Conservation (phyloP, 2,888 invertebrate species). For the Rotaria socialis region DNA sequence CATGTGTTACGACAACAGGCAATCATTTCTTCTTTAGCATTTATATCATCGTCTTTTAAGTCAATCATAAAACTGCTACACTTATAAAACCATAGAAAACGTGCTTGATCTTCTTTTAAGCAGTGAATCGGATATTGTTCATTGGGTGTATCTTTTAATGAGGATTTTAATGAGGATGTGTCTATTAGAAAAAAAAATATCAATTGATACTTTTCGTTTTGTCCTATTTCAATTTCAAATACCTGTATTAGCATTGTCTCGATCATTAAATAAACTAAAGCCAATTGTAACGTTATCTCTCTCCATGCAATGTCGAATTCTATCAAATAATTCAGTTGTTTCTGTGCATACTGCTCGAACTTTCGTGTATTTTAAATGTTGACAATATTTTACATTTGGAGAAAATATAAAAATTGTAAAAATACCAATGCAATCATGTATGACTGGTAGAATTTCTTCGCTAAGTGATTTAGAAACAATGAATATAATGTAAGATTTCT, state of each 20-base stretch:
- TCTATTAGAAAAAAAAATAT: no score
- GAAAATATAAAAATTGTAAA: neutral
- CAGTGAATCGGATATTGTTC: neutral
- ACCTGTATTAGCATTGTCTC: neutral
- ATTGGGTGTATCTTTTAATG: neutral
- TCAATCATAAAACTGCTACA: neutral
- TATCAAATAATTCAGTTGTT: neutral
- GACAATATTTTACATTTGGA: neutral
- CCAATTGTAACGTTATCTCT: neutral
- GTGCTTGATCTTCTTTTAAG: neutral
- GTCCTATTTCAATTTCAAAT: neutral
- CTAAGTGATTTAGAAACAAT: neutral
- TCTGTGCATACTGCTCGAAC: neutral
- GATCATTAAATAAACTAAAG: neutral
- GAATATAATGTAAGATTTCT: neutral
- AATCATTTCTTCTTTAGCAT: neutral
- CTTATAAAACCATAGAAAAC: constrained; percentile 8
- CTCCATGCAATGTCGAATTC: neutral
- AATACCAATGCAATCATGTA: neutral
- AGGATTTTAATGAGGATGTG: neutral
- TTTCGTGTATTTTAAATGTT: neutral
- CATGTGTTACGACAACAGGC: neutral
- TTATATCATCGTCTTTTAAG: neutral
- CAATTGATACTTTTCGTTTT: no score
- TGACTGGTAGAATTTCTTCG: neutral